Conservation (phyloP, 2,888 invertebrate genomes). For the Creontiades dilutus region DNA sequence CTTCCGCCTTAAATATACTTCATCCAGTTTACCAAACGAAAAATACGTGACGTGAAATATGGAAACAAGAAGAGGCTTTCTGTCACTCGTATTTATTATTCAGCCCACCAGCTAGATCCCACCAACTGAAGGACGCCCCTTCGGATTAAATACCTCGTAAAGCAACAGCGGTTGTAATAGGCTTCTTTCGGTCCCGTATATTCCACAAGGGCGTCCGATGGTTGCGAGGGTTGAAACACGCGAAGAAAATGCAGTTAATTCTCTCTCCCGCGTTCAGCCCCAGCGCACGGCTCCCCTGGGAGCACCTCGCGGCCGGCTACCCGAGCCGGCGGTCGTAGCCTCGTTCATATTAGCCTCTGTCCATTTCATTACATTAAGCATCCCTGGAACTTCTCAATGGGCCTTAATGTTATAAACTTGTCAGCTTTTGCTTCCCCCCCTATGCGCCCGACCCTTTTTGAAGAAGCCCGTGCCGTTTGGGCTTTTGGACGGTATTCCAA, state of each 20-base stretch:
- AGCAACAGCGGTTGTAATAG: slow-evolving; percentile 20
- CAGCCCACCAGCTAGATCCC: background rate
- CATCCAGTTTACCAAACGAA: no score
- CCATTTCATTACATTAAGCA: slow-evolving; percentile 55
- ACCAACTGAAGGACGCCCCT: background rate
- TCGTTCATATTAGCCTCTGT: slow-evolving; percentile 53
- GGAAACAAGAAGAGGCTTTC: no score
- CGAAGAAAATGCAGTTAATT: slow-evolving; percentile 30
- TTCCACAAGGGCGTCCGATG: background rate
- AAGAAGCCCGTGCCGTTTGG: background rate
- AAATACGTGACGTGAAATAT: no score
- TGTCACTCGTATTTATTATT: background rate
- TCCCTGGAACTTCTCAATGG: slow-evolving; percentile 50
- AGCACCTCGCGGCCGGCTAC: background rate
- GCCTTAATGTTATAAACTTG: slow-evolving; percentile 50
- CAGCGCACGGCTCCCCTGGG: background rate
- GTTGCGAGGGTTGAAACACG: slow-evolving; percentile 16
- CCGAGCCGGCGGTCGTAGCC: background rate
- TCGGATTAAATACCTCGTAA: slow-evolving; percentile 15
- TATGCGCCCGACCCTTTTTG: background rate
- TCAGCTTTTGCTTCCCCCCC: slow-evolving; percentile 47
- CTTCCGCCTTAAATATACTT: no score
- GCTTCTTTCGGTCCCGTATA: slow-evolving; percentile 1
- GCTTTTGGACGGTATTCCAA: background rate
- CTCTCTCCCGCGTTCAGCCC: slow-evolving; percentile 1